These are phyloP conservation scores for Pseudobourletiella spinata DNA, from an alignment of 1,140 invertebrate species.

Conservation along the genomic window DNA sequence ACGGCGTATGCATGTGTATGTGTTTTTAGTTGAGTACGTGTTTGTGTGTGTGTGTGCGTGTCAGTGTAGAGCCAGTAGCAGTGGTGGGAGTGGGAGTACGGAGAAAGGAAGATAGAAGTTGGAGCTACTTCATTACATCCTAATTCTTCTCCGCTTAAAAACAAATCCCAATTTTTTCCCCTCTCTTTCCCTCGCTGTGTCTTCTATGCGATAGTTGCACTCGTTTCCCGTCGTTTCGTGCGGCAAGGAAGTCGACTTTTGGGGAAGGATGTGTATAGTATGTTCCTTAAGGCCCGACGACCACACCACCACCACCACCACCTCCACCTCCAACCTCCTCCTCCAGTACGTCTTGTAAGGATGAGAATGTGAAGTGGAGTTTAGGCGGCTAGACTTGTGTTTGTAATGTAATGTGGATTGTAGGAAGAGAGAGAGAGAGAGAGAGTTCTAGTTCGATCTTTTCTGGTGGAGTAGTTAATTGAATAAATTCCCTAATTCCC, in stretches of 20 bases:
- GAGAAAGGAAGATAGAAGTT: conserved; percentile 2
- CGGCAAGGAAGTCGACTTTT: conserved; percentile 13
- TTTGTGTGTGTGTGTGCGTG: no score
- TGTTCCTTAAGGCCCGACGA: neutral
- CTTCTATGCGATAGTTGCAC: no score
- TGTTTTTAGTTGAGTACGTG: no score
- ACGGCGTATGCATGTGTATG: no score
- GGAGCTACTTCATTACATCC: conserved; percentile 21
- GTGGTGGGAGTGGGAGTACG: no score
- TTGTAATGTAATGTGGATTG: conserved; percentile 8
- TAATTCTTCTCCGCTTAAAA: conserved; percentile 32
- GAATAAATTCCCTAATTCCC: conserved; percentile 37
- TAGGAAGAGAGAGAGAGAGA: conserved; percentile 8
- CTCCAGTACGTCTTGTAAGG: neutral
- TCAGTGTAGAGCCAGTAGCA: no score
- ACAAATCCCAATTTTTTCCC: conserved; percentile 26
- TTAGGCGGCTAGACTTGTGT: neutral
- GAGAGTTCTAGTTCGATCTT: conserved; percentile 24
- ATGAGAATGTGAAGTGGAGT: conserved; percentile 4
- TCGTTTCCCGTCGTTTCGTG: no score
- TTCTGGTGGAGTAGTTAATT: conserved; percentile 35
- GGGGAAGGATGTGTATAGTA: conserved; percentile 4
- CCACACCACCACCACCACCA: neutral
- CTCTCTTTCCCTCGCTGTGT: neutral
- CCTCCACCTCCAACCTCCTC: neutral